Percentiles rank a stretch among this genome's conserved stretches.
Conservation (phyloP, 2,888 invertebrate genomes). For the Himalopsyche japonica region DNA sequence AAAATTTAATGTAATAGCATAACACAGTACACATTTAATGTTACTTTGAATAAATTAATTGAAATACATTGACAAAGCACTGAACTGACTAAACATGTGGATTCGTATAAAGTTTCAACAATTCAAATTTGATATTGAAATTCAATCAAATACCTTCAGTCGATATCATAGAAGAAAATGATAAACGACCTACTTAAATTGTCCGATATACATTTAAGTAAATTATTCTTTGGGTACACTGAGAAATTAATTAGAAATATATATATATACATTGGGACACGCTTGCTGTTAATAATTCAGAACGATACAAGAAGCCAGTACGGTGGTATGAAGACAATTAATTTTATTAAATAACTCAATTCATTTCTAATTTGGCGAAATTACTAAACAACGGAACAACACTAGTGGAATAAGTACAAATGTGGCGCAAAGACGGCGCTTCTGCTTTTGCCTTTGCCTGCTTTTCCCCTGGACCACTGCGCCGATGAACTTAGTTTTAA, state of each 20-base stretch:
- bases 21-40: too few species aligned
- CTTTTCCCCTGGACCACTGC: background rate
- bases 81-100: too few species aligned
- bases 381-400: slow-evolving; percentile 39
- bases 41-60: too few species aligned
- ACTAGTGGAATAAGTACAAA: slow-evolving; percentile 38
- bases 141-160: too few species aligned
- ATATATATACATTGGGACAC: background rate
- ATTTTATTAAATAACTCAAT: slow-evolving; percentile 41
- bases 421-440: slow-evolving; percentile 26
- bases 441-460: background rate
- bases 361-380: slow-evolving; percentile 40
- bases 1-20: too few species aligned
- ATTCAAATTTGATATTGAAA: too few species aligned
- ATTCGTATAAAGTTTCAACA: too few species aligned
- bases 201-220: too few species aligned
- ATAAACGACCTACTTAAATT: too few species aligned
- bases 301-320: slow-evolving; percentile 26
- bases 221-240: background rate
- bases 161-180: too few species aligned
- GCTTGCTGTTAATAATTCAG: background rate
- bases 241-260: background rate
- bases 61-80: too few species aligned
- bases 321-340: slow-evolving; percentile 40
- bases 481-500: background rate